phyloP scores from a whole-genome alignment of 2,113 vertebrate species.

The Phocoena phocoena region DNA sequence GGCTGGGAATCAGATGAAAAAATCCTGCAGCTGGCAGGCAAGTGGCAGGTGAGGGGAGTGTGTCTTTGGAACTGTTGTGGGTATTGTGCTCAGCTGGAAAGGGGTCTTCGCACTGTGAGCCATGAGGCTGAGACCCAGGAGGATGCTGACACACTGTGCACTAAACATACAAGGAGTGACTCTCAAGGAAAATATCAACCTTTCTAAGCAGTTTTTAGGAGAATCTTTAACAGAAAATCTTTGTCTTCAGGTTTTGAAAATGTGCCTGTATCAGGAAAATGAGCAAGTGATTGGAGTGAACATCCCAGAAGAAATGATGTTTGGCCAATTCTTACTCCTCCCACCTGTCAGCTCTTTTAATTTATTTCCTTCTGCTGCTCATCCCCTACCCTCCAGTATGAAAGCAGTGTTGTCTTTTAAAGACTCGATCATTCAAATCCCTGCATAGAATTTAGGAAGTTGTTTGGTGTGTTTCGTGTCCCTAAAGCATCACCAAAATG shows the following conservation, averaged over 20 bases:
- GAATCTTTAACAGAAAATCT: neutral
- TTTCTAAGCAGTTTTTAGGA: constrained; percentile 6
- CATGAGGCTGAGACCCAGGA: neutral
- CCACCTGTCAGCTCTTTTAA: neutral
- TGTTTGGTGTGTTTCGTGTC: neutral
- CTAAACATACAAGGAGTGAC: neutral
- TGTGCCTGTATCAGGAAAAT: neutral
- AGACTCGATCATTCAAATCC: neutral
- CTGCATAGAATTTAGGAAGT: constrained; percentile 7
- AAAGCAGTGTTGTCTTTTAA: constrained; percentile 33
- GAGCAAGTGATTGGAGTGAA: neutral
- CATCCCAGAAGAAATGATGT: neutral
- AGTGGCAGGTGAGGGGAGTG: neutral
- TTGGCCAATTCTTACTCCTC: neutral
- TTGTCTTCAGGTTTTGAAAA: constrained; percentile 41
- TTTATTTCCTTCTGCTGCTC: neutral
- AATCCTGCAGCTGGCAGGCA: neutral
- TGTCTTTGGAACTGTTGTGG: neutral
- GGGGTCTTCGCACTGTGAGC: neutral
- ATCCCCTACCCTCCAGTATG: neutral
- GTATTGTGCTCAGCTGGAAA: neutral
- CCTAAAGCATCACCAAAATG: neutral
- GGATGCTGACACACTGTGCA: neutral
- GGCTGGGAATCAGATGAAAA: neutral
- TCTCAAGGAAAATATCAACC: neutral